Base-by-base conservation (phyloP, 2,888 invertebrate genomes). In the Eupsilia transversa region DNA sequence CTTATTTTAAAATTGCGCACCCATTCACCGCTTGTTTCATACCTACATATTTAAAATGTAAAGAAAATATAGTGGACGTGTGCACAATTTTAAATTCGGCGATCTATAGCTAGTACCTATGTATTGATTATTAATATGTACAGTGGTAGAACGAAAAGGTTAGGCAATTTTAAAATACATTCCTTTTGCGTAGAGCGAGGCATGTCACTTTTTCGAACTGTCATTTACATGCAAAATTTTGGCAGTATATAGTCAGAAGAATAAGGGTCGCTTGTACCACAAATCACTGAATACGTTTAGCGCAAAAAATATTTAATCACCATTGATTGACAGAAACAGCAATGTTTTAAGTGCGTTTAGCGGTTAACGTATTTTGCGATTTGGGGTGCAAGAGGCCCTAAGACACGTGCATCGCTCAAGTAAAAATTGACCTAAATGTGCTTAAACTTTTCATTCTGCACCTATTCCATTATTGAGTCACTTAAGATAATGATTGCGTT, bases 111-210 rank as follows among this genome's bases (percentile, higher is more conserved):
- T 59, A 59, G 20, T 52, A 14, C 20, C 20, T 52, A n/a, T 65
- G 9, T 63, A 49, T 33, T 49, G 43, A 72, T 23, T 52, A 43
- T 57, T 46, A 33, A 49, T 46, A 46, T 17, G n/a, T 35, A 59
- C 4, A 54, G 43, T 46, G 46, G 43, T 10, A 27, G 72, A 79
- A 46, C 3, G 60, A 79, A 72, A 72, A 79, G 43, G n/a, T 33
- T 72, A n/a, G 54, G 23, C 27, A 27, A 46, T 54, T 60, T 72
- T 61, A 23, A 20, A 79, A 79, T 54, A 76, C 79, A 76, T 76
- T 76, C 76, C 76, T 27, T 60, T 60, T 60, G 27, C 20, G 20
- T 60, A 27, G 43, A 52, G 43, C 52, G 20, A n/a, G 9, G n/a
- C 46, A n/a, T 41, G 38, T 23, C n/a, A 23, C 2, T 2, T 54